Evolutionary conservation across 64 coral and sea anemone species (phyloP).

Genomic region (Montipora efflorescens): DNA sequence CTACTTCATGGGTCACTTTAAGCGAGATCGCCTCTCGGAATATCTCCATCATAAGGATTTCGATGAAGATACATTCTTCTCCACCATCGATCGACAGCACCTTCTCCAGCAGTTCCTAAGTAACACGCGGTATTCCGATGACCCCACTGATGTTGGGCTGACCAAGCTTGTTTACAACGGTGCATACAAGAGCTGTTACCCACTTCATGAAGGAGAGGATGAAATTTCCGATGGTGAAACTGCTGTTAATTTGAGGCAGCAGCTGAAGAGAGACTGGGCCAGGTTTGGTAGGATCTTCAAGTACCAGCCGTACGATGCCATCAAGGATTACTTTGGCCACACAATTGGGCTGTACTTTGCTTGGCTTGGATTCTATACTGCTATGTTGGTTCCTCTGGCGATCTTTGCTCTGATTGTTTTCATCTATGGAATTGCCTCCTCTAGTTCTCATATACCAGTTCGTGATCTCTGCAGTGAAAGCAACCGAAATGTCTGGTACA

Average conservation of each 20-base stretch:
- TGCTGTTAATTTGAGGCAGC: constrained; percentile 58
- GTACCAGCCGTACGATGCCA: constrained; percentile 60
- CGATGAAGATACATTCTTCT: constrained; percentile 56
- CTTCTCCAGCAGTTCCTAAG: constrained; percentile 71
- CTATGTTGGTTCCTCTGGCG: constrained; percentile 67
- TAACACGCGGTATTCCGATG: constrained; percentile 52
- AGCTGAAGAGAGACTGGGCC: constrained; percentile 66
- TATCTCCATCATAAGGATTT: constrained; percentile 35
- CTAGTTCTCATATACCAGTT: constrained; percentile 47
- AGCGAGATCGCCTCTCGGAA: constrained; percentile 16
- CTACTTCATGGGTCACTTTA: constrained; percentile 64
- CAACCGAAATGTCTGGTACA: constrained; percentile 60
- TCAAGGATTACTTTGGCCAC: constrained; percentile 78
- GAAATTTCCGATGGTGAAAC: neutral
- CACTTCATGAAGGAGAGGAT: constrained; percentile 59
- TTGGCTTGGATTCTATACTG: constrained; percentile 74
- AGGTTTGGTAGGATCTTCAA: constrained; percentile 75
- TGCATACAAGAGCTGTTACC: constrained; percentile 58
- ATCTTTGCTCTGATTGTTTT: constrained; percentile 63
- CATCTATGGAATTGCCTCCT: constrained; percentile 53
- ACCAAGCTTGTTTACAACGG: constrained; percentile 45
- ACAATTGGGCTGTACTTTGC: constrained; percentile 79
- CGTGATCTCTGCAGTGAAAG: constrained; percentile 60
- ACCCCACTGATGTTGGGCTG: constrained; percentile 61
- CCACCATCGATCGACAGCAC: constrained; percentile 63